phyloP scores from a whole-genome alignment of 1,140 invertebrate genomes.

The Maniola jurtina region DNA sequence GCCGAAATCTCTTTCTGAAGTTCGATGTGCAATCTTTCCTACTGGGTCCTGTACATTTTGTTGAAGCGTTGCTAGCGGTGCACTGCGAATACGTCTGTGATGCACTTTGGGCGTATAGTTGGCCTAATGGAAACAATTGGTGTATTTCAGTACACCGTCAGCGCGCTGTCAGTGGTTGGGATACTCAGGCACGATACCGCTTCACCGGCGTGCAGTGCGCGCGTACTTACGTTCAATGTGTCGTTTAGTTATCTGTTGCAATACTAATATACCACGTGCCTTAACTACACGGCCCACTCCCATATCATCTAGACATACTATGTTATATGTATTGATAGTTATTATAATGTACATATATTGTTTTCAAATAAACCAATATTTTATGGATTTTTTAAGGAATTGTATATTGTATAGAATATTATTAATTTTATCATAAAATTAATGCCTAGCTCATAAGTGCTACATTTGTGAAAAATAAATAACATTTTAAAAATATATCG shows the following conservation, averaged over 20 bases:
- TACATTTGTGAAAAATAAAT: conserved; percentile 78
- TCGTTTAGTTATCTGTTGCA: conserved; percentile 32
- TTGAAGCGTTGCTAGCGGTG: neutral
- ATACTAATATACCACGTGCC: conserved; percentile 69
- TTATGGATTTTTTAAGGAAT: conserved; percentile 78
- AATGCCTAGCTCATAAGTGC: conserved; percentile 75
- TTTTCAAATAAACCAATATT: conserved; percentile 79
- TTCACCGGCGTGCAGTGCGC: neutral
- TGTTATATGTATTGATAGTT: conserved; percentile 71
- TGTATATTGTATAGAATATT: conserved; percentile 81
- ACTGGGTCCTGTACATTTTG: no score
- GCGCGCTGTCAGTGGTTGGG: neutral
- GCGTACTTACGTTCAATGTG: neutral
- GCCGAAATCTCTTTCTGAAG: no score
- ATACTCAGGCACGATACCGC: neutral
- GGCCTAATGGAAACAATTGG: neutral
- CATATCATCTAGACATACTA: conserved; percentile 72
- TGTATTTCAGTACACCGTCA: neutral
- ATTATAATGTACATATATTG: conserved; percentile 73
- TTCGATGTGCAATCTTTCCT: no score
- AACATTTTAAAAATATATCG: conserved; percentile 74
- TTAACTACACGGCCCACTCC: conserved; percentile 68
- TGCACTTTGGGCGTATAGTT: neutral
- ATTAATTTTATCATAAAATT: conserved; percentile 81
- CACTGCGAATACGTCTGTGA: neutral